phyloP scores from a whole-genome alignment of 2,797 vertebrate species.

The Rhinoraja longicauda region DNA sequence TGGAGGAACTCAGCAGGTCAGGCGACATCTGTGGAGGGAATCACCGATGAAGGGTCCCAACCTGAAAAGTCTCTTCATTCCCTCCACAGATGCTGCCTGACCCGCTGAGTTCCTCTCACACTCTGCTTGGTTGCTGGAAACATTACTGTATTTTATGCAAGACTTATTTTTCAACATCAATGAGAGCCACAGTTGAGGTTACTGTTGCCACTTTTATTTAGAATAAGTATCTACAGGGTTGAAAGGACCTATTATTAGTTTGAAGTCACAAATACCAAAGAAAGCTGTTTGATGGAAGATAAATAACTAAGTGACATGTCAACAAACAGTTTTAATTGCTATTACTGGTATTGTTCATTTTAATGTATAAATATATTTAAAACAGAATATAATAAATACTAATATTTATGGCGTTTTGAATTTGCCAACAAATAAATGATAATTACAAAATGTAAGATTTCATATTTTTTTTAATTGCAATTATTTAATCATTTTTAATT shows the following conservation, averaged over 20 bases:
- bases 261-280: background rate
- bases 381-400: slow-evolving; percentile 8
- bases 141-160: too few species aligned
- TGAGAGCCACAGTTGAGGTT: background rate
- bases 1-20: too few species aligned
- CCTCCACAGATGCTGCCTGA: too few species aligned
- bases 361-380: background rate
- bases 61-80: too few species aligned
- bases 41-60: too few species aligned
- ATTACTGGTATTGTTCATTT: background rate
- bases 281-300: background rate
- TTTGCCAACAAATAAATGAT: background rate
- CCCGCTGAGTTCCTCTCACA: too few species aligned
- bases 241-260: background rate
- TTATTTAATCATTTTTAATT: background rate
- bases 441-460: background rate
- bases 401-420: background rate
- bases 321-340: background rate
- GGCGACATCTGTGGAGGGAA: too few species aligned
- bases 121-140: too few species aligned
- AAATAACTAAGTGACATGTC: background rate
- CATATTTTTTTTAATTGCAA: background rate
- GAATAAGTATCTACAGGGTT: background rate
- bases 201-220: background rate
- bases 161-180: background rate